Evolutionary conservation across 2,888 invertebrate species (phyloP), one percentile per base, ranked within the genome.

Genomic region (Carcina quercana): DNA sequence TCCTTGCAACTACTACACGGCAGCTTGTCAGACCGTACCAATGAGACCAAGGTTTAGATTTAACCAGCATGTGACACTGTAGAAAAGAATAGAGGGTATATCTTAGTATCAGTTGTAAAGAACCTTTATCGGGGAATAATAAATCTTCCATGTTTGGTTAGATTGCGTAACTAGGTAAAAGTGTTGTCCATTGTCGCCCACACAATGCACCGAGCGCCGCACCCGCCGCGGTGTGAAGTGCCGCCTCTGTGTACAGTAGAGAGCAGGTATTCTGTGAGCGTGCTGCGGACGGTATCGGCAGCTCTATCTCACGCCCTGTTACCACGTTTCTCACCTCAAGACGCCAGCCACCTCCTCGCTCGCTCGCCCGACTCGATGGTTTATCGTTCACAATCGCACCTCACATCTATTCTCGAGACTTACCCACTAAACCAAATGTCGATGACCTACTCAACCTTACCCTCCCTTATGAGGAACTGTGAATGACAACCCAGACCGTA

Each of bases 311-410:
- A 78, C 75, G 78, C 68, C 68, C 69, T 55, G 69, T 63, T 65
- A 57, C 75, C 78, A 75, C 78, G 79, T 72, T 79, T 75, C 74
- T 80, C 82, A 80, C 80, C 80, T 78, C 76, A 50, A 54, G 63
- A 65, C 67, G 59, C 63, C 72, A 66, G 64, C 64, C 68, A 64
- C 60, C 59, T 54, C 60, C 55, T 55, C 47, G 59, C 50, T 45
- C 50, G 52, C 45, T 24, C 6, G 11, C 11, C 61, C 55, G 59
- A 64, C 63, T 54, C 54, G 62, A 64, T 64, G 59, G 53, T 67
- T 73, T 76, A 79, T 80, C 76, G 54, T 52, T 48, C 40, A 49
- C 70, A 69, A 73, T 79, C 75, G 61, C 60, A 52, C 61, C 56
- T 64, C 64, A 69, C 71, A 74, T 75, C 75, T 76, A 65, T 73